Evolutionary conservation across 2,888 invertebrate species (phyloP).

Genomic region (Hirtodrosophila cameraria): DNA sequence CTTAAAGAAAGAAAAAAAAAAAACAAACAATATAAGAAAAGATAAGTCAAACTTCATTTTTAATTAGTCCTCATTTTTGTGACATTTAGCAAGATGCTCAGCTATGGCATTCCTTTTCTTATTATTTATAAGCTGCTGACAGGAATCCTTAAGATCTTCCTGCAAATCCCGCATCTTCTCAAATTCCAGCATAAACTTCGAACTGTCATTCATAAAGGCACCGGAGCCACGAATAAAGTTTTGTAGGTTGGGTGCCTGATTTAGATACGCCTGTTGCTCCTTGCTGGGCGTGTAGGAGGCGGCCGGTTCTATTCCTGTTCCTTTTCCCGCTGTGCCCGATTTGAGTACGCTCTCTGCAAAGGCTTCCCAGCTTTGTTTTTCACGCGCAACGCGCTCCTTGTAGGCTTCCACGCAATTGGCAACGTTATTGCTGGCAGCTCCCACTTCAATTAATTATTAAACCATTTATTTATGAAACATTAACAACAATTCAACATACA

Average conservation of each 20-base stretch:
- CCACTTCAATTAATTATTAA: slow-evolving; percentile 6
- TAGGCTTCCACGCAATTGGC: slow-evolving; percentile 20
- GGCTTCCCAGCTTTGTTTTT: slow-evolving; percentile 65
- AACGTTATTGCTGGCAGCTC: background rate
- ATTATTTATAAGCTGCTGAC: slow-evolving; percentile 32
- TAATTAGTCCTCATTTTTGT: too few species aligned
- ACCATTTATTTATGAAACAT: background rate
- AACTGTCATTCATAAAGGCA: slow-evolving; percentile 63
- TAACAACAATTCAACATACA: background rate
- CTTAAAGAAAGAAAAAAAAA: background rate
- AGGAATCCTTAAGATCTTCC: slow-evolving; percentile 53
- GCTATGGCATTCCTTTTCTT: slow-evolving; percentile 27
- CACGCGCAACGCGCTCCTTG: slow-evolving; percentile 51
- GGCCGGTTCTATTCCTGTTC: background rate
- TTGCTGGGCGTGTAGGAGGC: slow-evolving; percentile 40
- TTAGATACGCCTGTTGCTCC: slow-evolving; percentile 71
- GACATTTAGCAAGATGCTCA: slow-evolving; percentile 38
- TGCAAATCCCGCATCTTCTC: slow-evolving; percentile 57
- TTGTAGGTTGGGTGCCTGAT: slow-evolving; percentile 62
- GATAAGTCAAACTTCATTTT: background rate
- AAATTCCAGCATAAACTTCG: slow-evolving; percentile 61
- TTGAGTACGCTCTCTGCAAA: slow-evolving; percentile 11
- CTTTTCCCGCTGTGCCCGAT: slow-evolving; percentile 1
- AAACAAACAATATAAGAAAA: slow-evolving; percentile 8
- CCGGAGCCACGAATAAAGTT: slow-evolving; percentile 67